These are phyloP conservation scores for Volucella inflata DNA, from an alignment of 2,888 invertebrate genomes.

Conservation along the genomic window DNA sequence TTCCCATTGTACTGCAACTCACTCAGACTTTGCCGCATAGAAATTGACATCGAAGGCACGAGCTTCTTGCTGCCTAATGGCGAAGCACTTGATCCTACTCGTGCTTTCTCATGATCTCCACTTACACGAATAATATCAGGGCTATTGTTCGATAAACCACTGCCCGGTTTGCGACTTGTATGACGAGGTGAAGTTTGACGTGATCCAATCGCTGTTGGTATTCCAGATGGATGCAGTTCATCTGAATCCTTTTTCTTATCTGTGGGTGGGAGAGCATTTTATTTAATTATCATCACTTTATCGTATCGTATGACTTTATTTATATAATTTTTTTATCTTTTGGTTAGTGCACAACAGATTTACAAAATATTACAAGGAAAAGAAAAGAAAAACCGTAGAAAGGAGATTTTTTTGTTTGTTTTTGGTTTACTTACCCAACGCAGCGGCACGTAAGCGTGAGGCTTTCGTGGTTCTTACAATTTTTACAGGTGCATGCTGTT, in stretches of 20 bases:
- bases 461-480: slow-evolving; percentile 89
- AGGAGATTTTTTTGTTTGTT: slow-evolving; percentile 22
- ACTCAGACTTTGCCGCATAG: slow-evolving; percentile 82
- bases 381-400: slow-evolving; percentile 15
- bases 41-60: slow-evolving; percentile 80
- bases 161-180: slow-evolving; percentile 60
- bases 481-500: slow-evolving; percentile 76
- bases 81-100: slow-evolving; percentile 43
- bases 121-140: slow-evolving; percentile 50
- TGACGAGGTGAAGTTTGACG: slow-evolving; percentile 72
- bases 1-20: slow-evolving; percentile 81
- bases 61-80: slow-evolving; percentile 76
- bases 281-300: slow-evolving; percentile 2
- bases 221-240: slow-evolving; percentile 76
- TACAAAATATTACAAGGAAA: slow-evolving; percentile 37
- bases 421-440: slow-evolving; percentile 83
- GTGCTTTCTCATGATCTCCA: slow-evolving; percentile 42
- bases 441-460: slow-evolving; percentile 89
- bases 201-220: slow-evolving; percentile 45
- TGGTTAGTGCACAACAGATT: slow-evolving; percentile 69
- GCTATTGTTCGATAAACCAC: slow-evolving; percentile 65
- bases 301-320: not conserved
- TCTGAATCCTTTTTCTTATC: slow-evolving; percentile 82
- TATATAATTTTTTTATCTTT: slow-evolving; percentile 15
- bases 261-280: slow-evolving; percentile 62